Percentiles rank a stretch among this genome's conserved stretches.
Conservation (phyloP, 2,888 invertebrate genomes). For the Clistopyga incitator region DNA sequence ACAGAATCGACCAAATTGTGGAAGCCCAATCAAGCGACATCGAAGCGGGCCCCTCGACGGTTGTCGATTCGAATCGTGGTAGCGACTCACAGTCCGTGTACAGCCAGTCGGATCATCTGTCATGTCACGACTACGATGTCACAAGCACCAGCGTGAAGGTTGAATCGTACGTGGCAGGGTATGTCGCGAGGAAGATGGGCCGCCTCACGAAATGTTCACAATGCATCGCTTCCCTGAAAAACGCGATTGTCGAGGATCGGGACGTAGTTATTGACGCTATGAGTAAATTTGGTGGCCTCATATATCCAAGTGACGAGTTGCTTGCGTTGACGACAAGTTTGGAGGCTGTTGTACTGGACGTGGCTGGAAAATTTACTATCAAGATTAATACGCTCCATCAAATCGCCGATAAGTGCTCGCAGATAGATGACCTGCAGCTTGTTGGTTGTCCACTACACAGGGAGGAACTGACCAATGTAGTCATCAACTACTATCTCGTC, state of each 20-base stretch:
- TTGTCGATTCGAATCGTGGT: not conserved
- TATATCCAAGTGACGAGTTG: not conserved
- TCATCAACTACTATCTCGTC: conserved; percentile 1
- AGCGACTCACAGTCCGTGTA: not conserved
- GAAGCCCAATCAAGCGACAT: conserved; percentile 5
- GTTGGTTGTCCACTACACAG: not conserved
- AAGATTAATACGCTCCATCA: conserved; percentile 10
- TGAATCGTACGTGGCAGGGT: not conserved
- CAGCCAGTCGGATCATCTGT: not conserved
- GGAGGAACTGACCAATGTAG: conserved; percentile 5
- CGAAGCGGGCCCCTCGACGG: conserved; percentile 2
- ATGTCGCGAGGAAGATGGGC: not conserved
- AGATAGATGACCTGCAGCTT: not conserved
- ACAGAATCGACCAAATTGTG: not conserved
- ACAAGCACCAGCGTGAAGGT: not conserved
- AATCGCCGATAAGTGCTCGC: not conserved
- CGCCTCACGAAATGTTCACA: not conserved
- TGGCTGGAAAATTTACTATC: not conserved
- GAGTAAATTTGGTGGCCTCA: not conserved
- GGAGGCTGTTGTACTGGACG: conserved; percentile 7
- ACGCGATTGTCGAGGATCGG: not conserved
- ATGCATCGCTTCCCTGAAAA: not conserved
- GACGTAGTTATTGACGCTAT: not conserved
- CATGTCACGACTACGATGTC: not conserved
- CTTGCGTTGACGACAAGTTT: not conserved